These are phyloP conservation scores for Myzus persicae DNA, from an alignment of 1,140 invertebrate species.

Conservation along the genomic window DNA sequence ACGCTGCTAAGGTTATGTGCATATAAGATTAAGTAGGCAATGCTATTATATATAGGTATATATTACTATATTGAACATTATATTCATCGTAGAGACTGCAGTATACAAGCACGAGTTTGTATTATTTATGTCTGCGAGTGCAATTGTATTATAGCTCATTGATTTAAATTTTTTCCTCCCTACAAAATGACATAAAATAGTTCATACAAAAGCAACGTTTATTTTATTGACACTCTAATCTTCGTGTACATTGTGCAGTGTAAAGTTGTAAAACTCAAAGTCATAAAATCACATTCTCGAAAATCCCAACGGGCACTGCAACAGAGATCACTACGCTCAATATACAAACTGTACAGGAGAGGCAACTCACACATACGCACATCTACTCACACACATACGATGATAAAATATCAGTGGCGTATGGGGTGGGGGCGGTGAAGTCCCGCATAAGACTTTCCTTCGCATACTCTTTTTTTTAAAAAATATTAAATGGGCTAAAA, in stretches of 20 bases:
- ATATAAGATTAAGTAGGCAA: not conserved
- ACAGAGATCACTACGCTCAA: too few relatives aligned
- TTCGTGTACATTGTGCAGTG: not conserved
- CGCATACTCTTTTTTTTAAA: too few relatives aligned
- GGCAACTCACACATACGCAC: not conserved
- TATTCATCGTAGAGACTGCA: too few relatives aligned
- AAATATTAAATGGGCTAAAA: too few relatives aligned
- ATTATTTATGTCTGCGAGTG: not conserved
- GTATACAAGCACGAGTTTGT: not conserved
- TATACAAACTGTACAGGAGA: not conserved
- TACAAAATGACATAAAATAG: not conserved
- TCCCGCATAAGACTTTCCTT: too few relatives aligned
- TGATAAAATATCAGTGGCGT: too few relatives aligned
- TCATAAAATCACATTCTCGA: not conserved
- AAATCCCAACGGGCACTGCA: not conserved
- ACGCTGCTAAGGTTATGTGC: not conserved
- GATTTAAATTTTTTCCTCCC: not conserved
- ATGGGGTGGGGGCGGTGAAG: too few relatives aligned
- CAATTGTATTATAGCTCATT: not conserved
- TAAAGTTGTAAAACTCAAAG: constrained; percentile 6
- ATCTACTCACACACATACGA: too few relatives aligned
- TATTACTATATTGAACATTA: too few relatives aligned
- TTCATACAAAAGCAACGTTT: not conserved
- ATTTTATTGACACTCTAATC: not conserved
- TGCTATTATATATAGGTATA: not conserved